Evolutionary conservation across 2,888 invertebrate genomes (phyloP).

Genomic region (Ormyrus labotus): DNA sequence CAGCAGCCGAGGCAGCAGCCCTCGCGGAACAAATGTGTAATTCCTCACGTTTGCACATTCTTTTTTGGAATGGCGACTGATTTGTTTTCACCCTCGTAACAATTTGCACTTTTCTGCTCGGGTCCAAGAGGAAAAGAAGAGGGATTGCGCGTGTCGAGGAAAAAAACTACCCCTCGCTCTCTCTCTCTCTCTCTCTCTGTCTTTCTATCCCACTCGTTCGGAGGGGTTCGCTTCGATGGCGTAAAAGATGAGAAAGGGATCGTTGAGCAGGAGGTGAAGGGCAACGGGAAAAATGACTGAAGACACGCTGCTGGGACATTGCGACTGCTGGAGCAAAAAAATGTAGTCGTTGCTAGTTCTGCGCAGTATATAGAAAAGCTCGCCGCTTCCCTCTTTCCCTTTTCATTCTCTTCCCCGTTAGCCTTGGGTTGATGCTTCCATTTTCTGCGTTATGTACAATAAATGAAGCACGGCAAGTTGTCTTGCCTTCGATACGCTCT

Average conservation of each 20-base stretch:
- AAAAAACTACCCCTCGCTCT: background rate
- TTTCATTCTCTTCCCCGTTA: background rate
- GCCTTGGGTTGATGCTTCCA: constrained; percentile 17
- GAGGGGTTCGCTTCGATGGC: background rate
- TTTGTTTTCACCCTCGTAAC: constrained; percentile 47
- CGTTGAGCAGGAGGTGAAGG: constrained; percentile 36
- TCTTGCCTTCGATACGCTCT: background rate
- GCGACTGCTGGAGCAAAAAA: constrained; percentile 32
- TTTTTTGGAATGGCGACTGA: constrained; percentile 1
- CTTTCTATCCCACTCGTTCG: too few species aligned
- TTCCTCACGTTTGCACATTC: background rate
- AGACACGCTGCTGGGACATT: background rate
- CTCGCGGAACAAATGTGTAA: too few species aligned
- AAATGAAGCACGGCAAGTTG: constrained; percentile 30
- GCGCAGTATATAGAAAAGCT: background rate
- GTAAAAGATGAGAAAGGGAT: constrained; percentile 44
- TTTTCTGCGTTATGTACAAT: constrained; percentile 42
- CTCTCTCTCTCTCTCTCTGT: too few species aligned
- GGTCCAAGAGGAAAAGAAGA: constrained; percentile 17
- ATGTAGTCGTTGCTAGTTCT: constrained; percentile 41
- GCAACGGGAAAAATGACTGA: constrained; percentile 53
- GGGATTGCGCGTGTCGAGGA: constrained; percentile 19
- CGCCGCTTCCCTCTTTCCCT: constrained; percentile 1
- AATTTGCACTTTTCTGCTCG: constrained; percentile 42
- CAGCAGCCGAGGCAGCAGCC: too few species aligned